Percentiles rank a stretch among this genome's conserved stretches.
phyloP scores from a whole-genome alignment of 2,797 vertebrate genomes.

The Chiroxiphia lanceolata region DNA sequence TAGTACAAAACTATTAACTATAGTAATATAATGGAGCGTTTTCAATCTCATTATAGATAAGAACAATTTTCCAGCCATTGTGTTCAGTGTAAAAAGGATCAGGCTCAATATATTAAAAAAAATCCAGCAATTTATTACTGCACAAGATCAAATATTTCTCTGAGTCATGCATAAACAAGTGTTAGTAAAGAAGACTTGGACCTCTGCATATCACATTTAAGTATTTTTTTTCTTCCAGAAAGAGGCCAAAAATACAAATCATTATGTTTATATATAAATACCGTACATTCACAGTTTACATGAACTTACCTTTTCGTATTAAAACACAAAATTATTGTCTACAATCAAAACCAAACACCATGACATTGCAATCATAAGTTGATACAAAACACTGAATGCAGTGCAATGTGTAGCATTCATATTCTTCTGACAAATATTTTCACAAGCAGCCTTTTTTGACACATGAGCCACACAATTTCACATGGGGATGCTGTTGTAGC shows the following conservation, averaged over 20 bases:
- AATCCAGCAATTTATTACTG: neutral
- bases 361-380: slow-evolving; percentile 60
- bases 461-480: slow-evolving; percentile 81
- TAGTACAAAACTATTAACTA: neutral
- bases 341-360: slow-evolving; percentile 74
- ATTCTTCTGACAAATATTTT: slow-evolving; percentile 74
- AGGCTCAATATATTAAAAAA: neutral
- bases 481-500: slow-evolving; percentile 71
- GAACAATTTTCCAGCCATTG: neutral
- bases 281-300: slow-evolving; percentile 41
- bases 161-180: slow-evolving; percentile 3
- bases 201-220: neutral
- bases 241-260: slow-evolving; percentile 15
- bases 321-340: slow-evolving; percentile 71
- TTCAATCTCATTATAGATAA: neutral
- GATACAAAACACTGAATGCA: slow-evolving; percentile 75
- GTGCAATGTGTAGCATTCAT: slow-evolving; percentile 75
- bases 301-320: slow-evolving; percentile 77
- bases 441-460: slow-evolving; percentile 81
- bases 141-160: neutral
- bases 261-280: slow-evolving; percentile 44
- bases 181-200: neutral
- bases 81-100: neutral
- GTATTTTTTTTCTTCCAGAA: neutral
- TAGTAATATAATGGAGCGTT: neutral